phyloP scores from a whole-genome alignment of 2,797 vertebrate species.

The Crax fasciolata region DNA sequence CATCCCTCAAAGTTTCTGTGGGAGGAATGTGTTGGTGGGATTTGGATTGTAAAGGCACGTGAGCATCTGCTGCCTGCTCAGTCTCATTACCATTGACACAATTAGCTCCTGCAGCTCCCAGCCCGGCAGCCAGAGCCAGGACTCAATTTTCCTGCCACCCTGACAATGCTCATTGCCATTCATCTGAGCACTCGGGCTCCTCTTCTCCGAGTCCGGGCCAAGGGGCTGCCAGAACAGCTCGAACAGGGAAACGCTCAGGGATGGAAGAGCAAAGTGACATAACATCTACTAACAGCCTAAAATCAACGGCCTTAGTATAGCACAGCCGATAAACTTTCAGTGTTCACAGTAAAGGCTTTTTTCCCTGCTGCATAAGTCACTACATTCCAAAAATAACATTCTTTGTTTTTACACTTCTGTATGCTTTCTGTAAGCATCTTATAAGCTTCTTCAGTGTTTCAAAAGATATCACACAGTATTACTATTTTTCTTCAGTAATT shows the following conservation, averaged over 20 bases:
- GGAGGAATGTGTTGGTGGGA: slow-evolving; percentile 87
- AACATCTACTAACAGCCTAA: neutral
- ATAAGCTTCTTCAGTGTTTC: neutral
- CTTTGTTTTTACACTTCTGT: neutral
- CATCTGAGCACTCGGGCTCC: slow-evolving; percentile 62
- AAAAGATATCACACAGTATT: neutral
- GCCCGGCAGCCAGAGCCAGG: slow-evolving; percentile 77
- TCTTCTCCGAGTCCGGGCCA: slow-evolving; percentile 13
- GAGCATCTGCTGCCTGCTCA: slow-evolving; percentile 94
- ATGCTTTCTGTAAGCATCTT: neutral
- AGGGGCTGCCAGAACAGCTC: slow-evolving; percentile 54
- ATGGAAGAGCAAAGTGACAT: slow-evolving; percentile 33
- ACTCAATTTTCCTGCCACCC: slow-evolving; percentile 78
- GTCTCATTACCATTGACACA: slow-evolving; percentile 92
- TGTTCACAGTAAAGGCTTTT: neutral
- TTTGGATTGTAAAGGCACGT: slow-evolving; percentile 95
- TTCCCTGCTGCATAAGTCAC: neutral
- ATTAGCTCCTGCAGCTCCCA: slow-evolving; percentile 87
- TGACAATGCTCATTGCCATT: slow-evolving; percentile 81
- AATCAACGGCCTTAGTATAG: neutral
- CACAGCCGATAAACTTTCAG: neutral
- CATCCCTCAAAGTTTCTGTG: slow-evolving; percentile 83
- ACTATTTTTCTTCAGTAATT: neutral
- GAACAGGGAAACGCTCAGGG: neutral
- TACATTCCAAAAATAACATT: neutral